A percentile compares a stretch with the other conserved stretches of the same genome.
Conservation (phyloP, 1,140 invertebrate genomes). For the Procambarus virginalis region DNA sequence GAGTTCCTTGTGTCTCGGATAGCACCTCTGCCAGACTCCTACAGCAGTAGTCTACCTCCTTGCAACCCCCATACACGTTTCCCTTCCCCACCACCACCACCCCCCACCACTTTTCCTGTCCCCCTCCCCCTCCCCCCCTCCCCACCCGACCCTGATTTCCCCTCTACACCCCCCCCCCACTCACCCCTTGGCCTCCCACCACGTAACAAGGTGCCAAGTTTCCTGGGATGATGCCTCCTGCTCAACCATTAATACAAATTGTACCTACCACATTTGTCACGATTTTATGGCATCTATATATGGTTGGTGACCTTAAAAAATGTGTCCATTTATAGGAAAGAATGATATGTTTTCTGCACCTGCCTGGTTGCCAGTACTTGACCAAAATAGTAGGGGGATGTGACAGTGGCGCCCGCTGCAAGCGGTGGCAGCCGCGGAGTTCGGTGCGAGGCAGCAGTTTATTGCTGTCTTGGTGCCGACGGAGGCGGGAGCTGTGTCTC, state of each 20-base stretch:
- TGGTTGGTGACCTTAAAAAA: not conserved
- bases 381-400: not conserved
- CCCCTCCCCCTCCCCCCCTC: not conserved
- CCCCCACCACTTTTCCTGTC: not conserved
- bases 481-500: not conserved
- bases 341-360: too few relatives aligned
- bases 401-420: conserved; percentile 5
- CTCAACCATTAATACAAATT: not conserved
- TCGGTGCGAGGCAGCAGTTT: not conserved
- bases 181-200: conserved; percentile 14
- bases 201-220: conserved; percentile 24
- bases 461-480: conserved; percentile 29
- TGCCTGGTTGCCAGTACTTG: not conserved
- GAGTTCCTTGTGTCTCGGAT: too few relatives aligned
- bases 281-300: not conserved
- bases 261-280: not conserved
- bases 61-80: not conserved
- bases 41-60: too few relatives aligned
- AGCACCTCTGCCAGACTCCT: too few relatives aligned
- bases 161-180: not conserved
- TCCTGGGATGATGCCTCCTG: not conserved
- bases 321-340: not conserved
- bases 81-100: too few relatives aligned
- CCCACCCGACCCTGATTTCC: not conserved
- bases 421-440: not conserved